phyloP scores from a whole-genome alignment of 2,888 invertebrate genomes.

The Tridacna crocea region DNA sequence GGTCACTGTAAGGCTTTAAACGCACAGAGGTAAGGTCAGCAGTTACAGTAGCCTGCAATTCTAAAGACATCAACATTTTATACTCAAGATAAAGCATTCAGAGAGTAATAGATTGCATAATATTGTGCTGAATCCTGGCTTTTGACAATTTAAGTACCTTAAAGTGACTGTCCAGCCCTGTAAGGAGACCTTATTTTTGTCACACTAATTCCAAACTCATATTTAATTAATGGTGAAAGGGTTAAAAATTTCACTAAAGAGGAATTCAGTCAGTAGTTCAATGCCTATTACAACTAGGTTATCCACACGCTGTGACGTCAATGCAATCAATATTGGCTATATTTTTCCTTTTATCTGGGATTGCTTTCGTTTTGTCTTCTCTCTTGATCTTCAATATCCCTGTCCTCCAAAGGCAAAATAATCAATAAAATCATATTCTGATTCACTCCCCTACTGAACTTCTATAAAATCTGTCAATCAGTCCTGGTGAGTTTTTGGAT shows the following conservation, averaged over 20 bases:
- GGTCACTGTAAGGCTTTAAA: too few relatives aligned
- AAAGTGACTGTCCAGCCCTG: too few relatives aligned
- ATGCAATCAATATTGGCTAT: slow-evolving; percentile 24
- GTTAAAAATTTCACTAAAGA: neutral
- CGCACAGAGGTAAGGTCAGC: too few relatives aligned
- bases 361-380: slow-evolving; percentile 3
- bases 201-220: too few relatives aligned
- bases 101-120: too few relatives aligned
- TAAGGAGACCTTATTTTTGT: too few relatives aligned
- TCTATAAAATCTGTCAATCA: neutral
- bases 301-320: slow-evolving; percentile 15
- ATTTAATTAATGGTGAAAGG: neutral
- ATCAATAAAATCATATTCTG: slow-evolving; percentile 1
- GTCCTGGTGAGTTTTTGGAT: neutral
- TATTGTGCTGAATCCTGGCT: too few relatives aligned
- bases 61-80: too few relatives aligned
- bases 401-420: neutral
- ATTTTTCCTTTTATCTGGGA: slow-evolving; percentile 22
- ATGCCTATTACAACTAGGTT: slow-evolving; percentile 20
- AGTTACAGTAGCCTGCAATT: too few relatives aligned
- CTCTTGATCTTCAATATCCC: neutral
- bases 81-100: too few relatives aligned
- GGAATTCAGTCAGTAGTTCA: slow-evolving; percentile 17
- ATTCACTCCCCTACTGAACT: neutral
- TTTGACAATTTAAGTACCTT: too few relatives aligned